Percentiles rank a stretch among this genome's conserved stretches.
phyloP scores from a whole-genome alignment of 2,797 vertebrate species.

The Lagorchestes hirsutus region DNA sequence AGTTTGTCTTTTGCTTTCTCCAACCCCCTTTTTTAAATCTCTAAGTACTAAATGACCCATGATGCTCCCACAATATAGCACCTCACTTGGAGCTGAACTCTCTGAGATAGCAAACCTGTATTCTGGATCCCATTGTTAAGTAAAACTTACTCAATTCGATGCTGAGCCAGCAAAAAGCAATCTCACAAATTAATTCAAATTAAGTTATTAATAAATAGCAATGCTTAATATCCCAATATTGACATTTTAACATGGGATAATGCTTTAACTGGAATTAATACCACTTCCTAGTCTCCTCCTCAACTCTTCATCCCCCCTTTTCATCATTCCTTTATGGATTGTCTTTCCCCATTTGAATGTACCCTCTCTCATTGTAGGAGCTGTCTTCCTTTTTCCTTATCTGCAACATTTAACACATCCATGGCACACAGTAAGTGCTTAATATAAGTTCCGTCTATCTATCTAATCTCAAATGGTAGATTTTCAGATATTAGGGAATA shows the following conservation, averaged over 20 bases:
- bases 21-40: background rate
- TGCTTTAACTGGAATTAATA: background rate
- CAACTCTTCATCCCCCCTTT: background rate
- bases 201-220: background rate
- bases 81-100: background rate
- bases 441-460: background rate
- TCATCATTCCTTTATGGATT: background rate
- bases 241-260: background rate
- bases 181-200: background rate
- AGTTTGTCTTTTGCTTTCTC: background rate
- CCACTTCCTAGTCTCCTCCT: background rate
- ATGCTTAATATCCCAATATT: background rate
- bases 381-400: background rate
- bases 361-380: background rate
- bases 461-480: background rate
- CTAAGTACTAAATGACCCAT: background rate
- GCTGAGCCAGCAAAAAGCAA: background rate
- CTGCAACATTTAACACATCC: slow-evolving; percentile 6
- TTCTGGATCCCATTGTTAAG: background rate
- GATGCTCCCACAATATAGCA: background rate
- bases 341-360: background rate
- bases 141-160: background rate
- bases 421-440: background rate
- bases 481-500: background rate
- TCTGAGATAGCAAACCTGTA: background rate